Evolutionary conservation across 2,113 vertebrate genomes (phyloP), one percentile per base, ranked within the genome.

Genomic region (Ibidorhyncha struthersii): DNA sequence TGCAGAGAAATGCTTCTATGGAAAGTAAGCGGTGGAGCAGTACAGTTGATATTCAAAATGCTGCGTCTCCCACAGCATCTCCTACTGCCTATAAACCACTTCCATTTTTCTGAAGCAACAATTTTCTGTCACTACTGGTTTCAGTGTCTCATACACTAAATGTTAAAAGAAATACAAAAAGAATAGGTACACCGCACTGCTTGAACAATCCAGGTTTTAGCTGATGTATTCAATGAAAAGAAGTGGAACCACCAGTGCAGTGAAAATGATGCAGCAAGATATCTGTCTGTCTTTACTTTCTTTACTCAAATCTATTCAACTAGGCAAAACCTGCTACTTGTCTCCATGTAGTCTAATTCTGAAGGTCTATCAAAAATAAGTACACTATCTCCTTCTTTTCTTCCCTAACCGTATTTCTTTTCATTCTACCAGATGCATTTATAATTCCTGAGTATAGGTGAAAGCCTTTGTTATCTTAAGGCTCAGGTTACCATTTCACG

Each of bases 391-490:
- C 36, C 40, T 76, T 26, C 65, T 81, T 49, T 85, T 52, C 61
- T 56, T 56, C 56, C 66, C 43, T 36, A 76, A 1, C 4, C 0
- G 0, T 3, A 32, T 22, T 65, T 82, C 80, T 74, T 47, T 80
- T 45, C 61, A 38, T 79, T 73, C 70, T 32, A 23, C 19, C 81
- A 82, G 30, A n/a, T 15, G 11, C 2, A 8, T 72, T 69, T 69
- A 27, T 11, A 53, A 10, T 82, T 55, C 49, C 29, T 14, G 49
- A 85, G 56, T 14, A 30, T 45, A 67, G 62, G 87, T 59, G 74
- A 94, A 95, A 93, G 47, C 40, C 49, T 93, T 86, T 85, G 61
- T 94, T 80, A 69, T 88, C 71, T 72, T 10, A 25, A 76, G 40
- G 73, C 74, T 90, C 70, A 72, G 70, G 49, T 85, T 93, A 85